A percentile compares a stretch with the other conserved stretches of the same genome.
Conservation (phyloP, 2,797 vertebrate species). For the Arctocebus calabarensis region DNA sequence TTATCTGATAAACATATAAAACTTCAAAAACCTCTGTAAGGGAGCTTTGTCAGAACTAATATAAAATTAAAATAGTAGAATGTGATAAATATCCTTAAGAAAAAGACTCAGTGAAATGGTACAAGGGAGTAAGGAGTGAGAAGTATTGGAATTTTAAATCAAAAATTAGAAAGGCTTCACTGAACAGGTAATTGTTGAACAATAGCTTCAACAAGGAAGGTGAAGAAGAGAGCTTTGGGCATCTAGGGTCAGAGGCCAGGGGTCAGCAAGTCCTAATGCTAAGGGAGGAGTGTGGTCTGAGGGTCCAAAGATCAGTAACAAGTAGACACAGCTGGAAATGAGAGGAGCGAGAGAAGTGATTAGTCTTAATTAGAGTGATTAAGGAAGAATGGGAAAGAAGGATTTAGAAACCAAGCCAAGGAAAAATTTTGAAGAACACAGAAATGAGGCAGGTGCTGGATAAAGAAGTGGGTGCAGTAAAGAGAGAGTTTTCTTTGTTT, state of each 20-base stretch:
- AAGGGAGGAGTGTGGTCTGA: not conserved
- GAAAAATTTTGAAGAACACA: not conserved
- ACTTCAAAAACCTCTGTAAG: not conserved
- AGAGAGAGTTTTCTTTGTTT: not conserved
- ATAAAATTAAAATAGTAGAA: not conserved
- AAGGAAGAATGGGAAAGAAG: not conserved
- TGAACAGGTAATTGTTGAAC: not conserved
- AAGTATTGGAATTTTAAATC: not conserved
- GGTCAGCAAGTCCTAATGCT: not conserved
- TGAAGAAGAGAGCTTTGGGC: not conserved
- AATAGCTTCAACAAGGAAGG: not conserved
- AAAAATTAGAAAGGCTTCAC: not conserved
- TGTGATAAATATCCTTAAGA: not conserved
- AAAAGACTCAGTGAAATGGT: not conserved
- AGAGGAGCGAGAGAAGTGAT: not conserved
- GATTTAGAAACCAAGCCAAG: not conserved
- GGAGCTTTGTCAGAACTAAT: not conserved
- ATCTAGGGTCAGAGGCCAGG: not conserved
- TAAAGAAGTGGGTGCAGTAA: not conserved
- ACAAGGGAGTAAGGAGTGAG: not conserved
- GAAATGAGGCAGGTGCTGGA: not conserved
- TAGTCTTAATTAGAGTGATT: not conserved
- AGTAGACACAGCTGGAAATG: not conserved
- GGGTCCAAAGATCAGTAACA: not conserved
- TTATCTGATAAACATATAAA: not conserved